Evolutionary conservation across 1,140 invertebrate genomes (phyloP).

Genomic region (Trialeurodes vaporariorum): DNA sequence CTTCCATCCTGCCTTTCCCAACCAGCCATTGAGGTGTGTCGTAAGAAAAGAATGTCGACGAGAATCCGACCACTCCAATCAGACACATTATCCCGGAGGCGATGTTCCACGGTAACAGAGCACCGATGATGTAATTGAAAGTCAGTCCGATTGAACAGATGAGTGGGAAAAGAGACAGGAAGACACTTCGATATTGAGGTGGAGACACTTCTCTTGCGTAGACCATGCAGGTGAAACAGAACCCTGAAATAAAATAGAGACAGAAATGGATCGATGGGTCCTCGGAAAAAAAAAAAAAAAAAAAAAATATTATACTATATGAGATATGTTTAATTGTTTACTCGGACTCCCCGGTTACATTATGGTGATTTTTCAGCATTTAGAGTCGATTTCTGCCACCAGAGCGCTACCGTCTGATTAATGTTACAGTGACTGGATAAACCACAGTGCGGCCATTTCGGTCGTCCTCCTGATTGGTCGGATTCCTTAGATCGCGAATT

Average conservation of each 20-base stretch:
- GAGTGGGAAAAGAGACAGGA: neutral
- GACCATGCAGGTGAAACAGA: neutral
- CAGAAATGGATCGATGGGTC: neutral
- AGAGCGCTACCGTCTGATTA: too few relatives aligned
- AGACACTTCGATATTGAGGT: neutral
- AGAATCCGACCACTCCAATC: neutral
- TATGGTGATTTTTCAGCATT: too few relatives aligned
- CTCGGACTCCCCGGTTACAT: too few relatives aligned
- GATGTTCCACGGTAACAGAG: neutral
- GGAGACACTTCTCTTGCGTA: neutral
- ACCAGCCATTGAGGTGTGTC: neutral
- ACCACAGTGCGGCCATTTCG: too few relatives aligned
- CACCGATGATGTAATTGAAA: neutral
- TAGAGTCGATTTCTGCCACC: too few relatives aligned
- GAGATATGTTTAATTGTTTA: too few relatives aligned
- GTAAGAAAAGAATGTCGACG: neutral
- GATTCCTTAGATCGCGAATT: too few relatives aligned
- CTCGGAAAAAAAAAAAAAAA: too few relatives aligned
- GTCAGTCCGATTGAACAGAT: neutral
- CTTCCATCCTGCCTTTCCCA: neutral
- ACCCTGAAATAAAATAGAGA: neutral
- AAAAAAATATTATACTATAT: too few relatives aligned
- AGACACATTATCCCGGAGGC: neutral
- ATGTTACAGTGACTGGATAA: too few relatives aligned
- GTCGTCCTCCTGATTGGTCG: too few relatives aligned